These are phyloP conservation scores for Aphelocoma californica DNA, from an alignment of 2,797 vertebrate species.

Conservation along the genomic window DNA sequence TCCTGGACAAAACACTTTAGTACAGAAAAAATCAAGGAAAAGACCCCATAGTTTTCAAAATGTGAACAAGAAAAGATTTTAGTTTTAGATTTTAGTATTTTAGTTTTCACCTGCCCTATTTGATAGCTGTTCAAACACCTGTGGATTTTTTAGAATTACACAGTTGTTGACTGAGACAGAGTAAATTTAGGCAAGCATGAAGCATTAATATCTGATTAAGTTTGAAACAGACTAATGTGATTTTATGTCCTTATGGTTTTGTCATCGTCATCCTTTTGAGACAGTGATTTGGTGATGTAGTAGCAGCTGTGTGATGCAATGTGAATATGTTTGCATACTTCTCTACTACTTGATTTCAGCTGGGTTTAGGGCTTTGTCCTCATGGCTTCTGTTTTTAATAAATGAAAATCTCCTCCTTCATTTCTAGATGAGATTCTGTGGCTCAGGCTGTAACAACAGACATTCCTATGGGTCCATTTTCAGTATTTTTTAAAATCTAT, in stretches of 20 bases:
- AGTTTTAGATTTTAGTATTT: not conserved
- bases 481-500: not conserved
- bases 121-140: not conserved
- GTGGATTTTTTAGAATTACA: not conserved
- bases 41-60: not conserved
- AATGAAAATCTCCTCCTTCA: not conserved
- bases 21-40: not conserved
- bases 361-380: not conserved
- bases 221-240: not conserved
- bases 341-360: not conserved
- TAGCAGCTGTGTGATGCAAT: not conserved
- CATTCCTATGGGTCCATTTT: accelerated
- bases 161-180: not conserved
- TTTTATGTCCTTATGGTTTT: not conserved
- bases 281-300: not conserved
- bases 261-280: not conserved
- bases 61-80: not conserved
- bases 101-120: not conserved
- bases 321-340: not conserved
- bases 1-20: not conserved
- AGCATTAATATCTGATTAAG: not conserved
- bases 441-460: not conserved
- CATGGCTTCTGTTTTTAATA: not conserved
- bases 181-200: not conserved
- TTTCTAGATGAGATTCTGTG: not conserved